A percentile compares a stretch with the other conserved stretches of the same genome.
These are phyloP conservation scores for Perca fluviatilis DNA, from an alignment of 2,113 vertebrate species.

Conservation along the genomic window DNA sequence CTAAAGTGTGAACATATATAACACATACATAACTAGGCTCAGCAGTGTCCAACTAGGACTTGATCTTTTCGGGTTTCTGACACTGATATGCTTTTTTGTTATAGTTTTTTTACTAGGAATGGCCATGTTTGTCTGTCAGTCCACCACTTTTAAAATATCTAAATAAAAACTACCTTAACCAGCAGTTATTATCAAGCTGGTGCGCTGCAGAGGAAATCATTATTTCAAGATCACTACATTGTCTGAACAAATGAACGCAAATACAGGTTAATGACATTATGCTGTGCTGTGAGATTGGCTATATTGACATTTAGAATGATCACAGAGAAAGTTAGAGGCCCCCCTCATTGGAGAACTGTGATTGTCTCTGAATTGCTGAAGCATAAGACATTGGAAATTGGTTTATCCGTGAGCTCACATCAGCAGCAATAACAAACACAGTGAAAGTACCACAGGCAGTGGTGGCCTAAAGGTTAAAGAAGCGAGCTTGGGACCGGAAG, in stretches of 20 bases:
- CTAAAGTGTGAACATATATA: conserved; percentile 17
- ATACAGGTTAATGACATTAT: background rate
- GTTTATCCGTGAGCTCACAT: background rate
- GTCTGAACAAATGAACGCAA: background rate
- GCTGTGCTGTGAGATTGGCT: background rate
- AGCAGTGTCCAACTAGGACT: background rate
- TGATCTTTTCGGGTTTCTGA: background rate
- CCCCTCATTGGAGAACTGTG: background rate
- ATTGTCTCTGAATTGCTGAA: conserved; percentile 3
- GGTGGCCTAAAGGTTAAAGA: no score
- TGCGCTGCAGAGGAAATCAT: background rate
- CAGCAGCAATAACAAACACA: conserved; percentile 15
- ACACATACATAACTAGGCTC: background rate
- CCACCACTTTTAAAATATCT: background rate
- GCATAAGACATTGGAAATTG: conserved; percentile 2
- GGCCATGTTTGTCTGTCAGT: background rate
- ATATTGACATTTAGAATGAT: no score
- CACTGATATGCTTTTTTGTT: background rate
- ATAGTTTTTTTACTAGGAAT: background rate
- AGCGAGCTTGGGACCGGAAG: no score
- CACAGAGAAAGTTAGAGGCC: background rate
- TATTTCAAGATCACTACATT: background rate
- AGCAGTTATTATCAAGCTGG: background rate
- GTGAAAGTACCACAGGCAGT: background rate
- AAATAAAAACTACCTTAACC: background rate